phyloP scores from a whole-genome alignment of 2,888 invertebrate genomes.

The Nasonovia ribisnigri region DNA sequence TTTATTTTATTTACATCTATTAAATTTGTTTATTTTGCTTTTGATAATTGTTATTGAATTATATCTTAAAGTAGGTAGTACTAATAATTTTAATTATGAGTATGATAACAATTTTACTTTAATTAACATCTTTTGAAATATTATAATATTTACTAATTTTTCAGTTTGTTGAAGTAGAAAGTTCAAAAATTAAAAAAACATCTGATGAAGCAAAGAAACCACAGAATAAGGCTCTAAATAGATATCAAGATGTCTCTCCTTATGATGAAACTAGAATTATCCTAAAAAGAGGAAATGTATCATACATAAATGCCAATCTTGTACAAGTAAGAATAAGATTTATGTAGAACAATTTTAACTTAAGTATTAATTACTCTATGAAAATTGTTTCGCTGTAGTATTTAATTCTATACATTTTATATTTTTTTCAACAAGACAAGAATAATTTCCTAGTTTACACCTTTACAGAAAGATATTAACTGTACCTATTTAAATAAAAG shows the following conservation, averaged over 20 bases:
- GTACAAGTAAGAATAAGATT: slow-evolving; percentile 76
- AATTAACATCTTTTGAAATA: not conserved
- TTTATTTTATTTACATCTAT: not conserved
- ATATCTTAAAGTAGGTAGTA: not conserved
- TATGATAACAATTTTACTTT: not conserved
- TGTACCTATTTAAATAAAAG: not conserved
- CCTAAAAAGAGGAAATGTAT: slow-evolving; percentile 79
- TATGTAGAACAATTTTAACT: not conserved
- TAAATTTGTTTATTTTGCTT: not conserved
- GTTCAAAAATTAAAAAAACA: slow-evolving; percentile 71
- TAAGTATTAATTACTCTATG: no score
- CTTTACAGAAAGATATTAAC: not conserved
- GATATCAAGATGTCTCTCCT: slow-evolving; percentile 95
- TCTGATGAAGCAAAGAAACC: slow-evolving; percentile 79
- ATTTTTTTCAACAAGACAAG: not conserved
- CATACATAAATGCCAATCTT: slow-evolving; percentile 96
- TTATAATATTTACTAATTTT: not conserved
- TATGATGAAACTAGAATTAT: slow-evolving; percentile 93
- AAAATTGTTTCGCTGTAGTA: not conserved
- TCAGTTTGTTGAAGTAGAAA: slow-evolving; percentile 71
- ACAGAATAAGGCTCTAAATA: slow-evolving; percentile 85
- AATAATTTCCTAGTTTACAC: not conserved
- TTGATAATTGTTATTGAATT: not conserved
- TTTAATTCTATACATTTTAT: not conserved
- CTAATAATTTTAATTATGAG: not conserved